Evolutionary conservation across 2,888 invertebrate species (phyloP), one percentile per base, ranked within the genome.

Genomic region (Ormyrus rosae): DNA sequence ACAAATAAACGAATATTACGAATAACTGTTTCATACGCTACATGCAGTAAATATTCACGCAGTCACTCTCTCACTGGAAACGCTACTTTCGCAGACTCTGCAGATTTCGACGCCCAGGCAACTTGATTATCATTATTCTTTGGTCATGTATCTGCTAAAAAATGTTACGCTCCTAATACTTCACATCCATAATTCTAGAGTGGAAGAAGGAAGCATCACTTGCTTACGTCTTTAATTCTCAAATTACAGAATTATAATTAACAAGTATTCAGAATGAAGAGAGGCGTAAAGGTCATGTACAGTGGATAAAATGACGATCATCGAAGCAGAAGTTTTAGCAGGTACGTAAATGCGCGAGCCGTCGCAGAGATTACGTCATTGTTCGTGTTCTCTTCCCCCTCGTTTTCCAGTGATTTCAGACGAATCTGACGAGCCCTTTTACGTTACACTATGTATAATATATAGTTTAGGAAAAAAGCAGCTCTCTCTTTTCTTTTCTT

Each of bases 311-410:
- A 53, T 61, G 50, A 60, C 72, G 60, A 72, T 78, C 69, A 58
- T 80, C 74, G 65, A 67, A 75, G 80, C 80, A 60, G 72, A 80
- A 80, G 67, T 74, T 55, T 60, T 60, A 71, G 81, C 78, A 81
- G 78, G 75, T 78, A 81, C 81, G 70, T 74, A 70, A 70, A 78
- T 78, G 64, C 63, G 72, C 77, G 67, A 80, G 71, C 45, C 70
- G 60, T 74, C 58, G 71, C 55, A 68, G 11, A 69, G 55, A 63
- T 55, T 46, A 76, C 48, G 45, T 64, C 58, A 34, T 11, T 61
- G 13, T 19, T 55, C 58, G 19, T 67, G 34, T 75, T 45, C 61
- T 63, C 76, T 61, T 48, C 45, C 53, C 61, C 51, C 53, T 11
- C 50, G 46, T 50, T 5, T 11, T 60, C 70, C 56, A 11, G 55